Base-by-base conservation (phyloP, 1,140 invertebrate species). In the Hyphantria cunea region DNA sequence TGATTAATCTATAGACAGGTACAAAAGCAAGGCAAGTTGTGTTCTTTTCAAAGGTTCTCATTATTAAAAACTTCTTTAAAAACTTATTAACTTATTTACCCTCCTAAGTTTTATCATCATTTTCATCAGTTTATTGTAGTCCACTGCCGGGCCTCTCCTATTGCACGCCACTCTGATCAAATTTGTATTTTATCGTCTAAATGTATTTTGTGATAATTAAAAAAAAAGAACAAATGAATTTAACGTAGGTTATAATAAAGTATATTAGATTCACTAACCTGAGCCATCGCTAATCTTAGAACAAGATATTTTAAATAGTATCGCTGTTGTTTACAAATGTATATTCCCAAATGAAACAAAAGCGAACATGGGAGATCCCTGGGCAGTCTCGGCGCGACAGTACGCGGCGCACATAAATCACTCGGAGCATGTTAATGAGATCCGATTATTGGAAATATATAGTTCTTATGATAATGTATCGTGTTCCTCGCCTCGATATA, bases 401-500 rank as follows among this genome's bases (percentile, higher is more conserved):
- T 13, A 0, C 31, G 7, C 1, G 15, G 0, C 31, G 13, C 42
- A 11, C 6, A 42, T 56, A 56, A 47, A 56, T 56, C 54, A 56
- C 41, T 10, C 17, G 5, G 0, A 42, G 31, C 44, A 47, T 34
- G 42, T 15, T 56, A 56, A 56, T 37, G 32, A 56, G 25, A 32
- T 39, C 37, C 42, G 53, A 45, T 48, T 56, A 56, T 17, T 47
- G 31, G 33, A 42, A 52, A 62, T 66, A 66, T 70, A 73, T 73
- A 56, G 71, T 14, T 32, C 53, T 65, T 63, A 70, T 58, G 66
- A 70, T 72, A 75, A 75, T 68, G 68, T 69, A 75, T 68, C 31
- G 34, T 3, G 41, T 44, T 7, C 15, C 37, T 39, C 37, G 37
- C 3, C 37, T 1, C 37, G 37, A 25, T 25, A 25, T 25, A 25